phyloP scores from a whole-genome alignment of 1,140 invertebrate species.

The Saxidomus purpurata region DNA sequence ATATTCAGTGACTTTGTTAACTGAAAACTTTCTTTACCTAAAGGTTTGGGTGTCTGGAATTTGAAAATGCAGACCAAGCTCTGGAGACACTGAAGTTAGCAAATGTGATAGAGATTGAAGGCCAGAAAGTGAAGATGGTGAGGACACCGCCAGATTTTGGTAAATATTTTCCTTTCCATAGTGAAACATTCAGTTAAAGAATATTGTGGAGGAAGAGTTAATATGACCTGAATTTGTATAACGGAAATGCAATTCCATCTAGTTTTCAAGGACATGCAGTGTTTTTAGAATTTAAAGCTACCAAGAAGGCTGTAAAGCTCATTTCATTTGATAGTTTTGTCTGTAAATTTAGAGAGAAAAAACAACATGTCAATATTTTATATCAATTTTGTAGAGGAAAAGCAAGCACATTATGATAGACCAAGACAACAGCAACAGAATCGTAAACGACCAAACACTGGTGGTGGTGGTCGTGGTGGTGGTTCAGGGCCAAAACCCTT shows the following conservation, averaged over 20 bases:
- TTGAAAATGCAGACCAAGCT: constrained; percentile 42
- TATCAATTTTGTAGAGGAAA: constrained; percentile 8
- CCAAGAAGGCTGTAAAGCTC: too few species aligned
- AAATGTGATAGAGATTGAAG: constrained; percentile 58
- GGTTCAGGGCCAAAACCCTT: not conserved
- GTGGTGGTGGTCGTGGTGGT: not conserved
- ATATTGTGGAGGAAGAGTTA: too few species aligned
- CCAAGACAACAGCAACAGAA: constrained; percentile 3
- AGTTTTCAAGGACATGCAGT: too few species aligned
- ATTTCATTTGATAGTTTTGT: too few species aligned
- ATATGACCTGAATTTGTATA: too few species aligned
- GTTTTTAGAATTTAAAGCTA: too few species aligned
- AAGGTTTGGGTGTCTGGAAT: constrained; percentile 59
- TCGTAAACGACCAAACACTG: constrained; percentile 34
- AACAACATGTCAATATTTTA: too few species aligned
- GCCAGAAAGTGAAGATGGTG: constrained; percentile 61
- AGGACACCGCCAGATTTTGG: constrained; percentile 44
- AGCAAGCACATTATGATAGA: not conserved
- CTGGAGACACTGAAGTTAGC: constrained; percentile 19
- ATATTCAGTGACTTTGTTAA: too few species aligned
- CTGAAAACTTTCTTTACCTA: too few species aligned
- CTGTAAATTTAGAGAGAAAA: too few species aligned
- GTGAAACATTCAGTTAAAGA: too few species aligned
- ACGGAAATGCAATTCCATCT: too few species aligned
- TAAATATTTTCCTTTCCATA: not conserved